Evolutionary conservation across 2,797 vertebrate species (phyloP), one percentile per base, ranked within the genome.

Genomic region (Mormyrops boulengeri): DNA sequence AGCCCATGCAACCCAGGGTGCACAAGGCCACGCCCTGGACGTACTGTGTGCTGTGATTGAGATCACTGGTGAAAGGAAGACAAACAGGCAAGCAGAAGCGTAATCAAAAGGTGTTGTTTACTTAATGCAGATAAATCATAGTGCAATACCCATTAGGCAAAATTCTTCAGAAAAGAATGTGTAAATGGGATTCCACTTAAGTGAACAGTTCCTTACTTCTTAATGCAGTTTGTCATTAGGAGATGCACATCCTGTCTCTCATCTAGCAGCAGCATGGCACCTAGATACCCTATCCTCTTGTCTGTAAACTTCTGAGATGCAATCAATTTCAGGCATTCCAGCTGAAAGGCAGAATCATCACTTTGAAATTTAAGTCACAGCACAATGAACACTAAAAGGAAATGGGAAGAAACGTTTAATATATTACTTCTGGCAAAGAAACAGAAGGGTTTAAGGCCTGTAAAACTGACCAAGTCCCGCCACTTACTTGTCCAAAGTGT

Each of bases 221-320:
- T 99, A 94, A 99, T 99, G 97, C 98, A 99, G 95, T 99, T 99
- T 92, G 99, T 99, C 98, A 99, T 99, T 93, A 99, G 97, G 94
- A 99, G 96, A 95, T 99, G 99, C 91, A 99, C 99, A 90, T 99
- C 99, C 96, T 99, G 99, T 94, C 99, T 97, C 95, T 99, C 99
- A 86, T 99, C 99, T 94, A 99, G 94, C 91, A 99, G 96, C 92
- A 99, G 94, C 99, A 99, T 99, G 92, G 99, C 99, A 94, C 99
- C 99, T 95, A 99, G 96, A 93, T 99, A 99, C 91, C 99, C 98
- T 97, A 99, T 99, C 93, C 99, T 97, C 94, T 99, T 99, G 96
- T 99, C 99, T 93, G 98, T 99, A 95, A 99, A 99, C 95, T 99
- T 99, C 95, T 99, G 98, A 94, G 99, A 99, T 0, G 99, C 98